phyloP scores from a whole-genome alignment of 2,888 invertebrate genomes.

The Pomacea canaliculata region DNA sequence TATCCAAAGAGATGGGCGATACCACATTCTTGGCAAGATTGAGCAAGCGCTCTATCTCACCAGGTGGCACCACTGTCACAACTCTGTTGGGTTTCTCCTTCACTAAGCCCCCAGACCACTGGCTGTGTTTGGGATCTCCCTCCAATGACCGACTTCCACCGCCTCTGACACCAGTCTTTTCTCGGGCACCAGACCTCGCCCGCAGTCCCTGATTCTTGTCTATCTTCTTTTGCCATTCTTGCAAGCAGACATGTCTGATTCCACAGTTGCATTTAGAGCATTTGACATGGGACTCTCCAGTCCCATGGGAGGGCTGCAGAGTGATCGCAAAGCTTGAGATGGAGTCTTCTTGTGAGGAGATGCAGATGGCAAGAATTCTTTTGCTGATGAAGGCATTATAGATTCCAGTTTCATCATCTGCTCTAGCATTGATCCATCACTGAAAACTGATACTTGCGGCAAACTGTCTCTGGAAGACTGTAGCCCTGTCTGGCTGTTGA shows the following conservation, averaged over 20 bases:
- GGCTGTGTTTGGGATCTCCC: neutral
- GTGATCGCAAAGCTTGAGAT: neutral
- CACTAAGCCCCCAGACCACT: constrained; percentile 7
- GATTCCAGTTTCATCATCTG: constrained; percentile 21
- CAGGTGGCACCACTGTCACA: constrained; percentile 1
- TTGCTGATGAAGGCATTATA: constrained; percentile 18
- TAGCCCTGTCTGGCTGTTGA: neutral
- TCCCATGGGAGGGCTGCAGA: neutral
- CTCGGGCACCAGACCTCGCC: neutral
- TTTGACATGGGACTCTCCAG: neutral
- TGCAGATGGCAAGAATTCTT: constrained; percentile 11
- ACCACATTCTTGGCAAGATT: neutral
- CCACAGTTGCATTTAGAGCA: neutral
- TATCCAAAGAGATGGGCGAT: neutral
- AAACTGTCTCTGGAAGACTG: neutral
- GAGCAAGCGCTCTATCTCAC: constrained; percentile 14
- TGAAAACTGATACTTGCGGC: neutral
- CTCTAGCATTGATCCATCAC: neutral
- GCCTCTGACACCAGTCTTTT: neutral
- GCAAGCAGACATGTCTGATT: too few relatives aligned
- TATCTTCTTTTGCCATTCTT: neutral
- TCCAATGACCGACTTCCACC: neutral
- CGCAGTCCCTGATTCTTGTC: neutral
- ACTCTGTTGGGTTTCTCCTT: constrained; percentile 12
- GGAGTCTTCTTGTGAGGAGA: neutral